phyloP scores from a whole-genome alignment of 2,888 invertebrate species.

The Leucophenga maculata region DNA sequence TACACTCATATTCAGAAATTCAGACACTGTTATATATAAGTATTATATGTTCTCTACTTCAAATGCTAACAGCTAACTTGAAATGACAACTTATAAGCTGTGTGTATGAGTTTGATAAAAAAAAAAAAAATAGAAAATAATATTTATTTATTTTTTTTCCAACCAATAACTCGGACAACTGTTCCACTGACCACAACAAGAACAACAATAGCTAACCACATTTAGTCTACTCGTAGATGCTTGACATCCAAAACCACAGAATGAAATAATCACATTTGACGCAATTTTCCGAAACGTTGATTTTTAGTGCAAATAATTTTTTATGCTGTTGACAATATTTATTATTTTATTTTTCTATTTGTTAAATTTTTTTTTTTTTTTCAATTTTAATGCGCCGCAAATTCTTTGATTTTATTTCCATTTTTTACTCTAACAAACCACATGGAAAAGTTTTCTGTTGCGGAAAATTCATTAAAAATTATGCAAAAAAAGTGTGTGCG shows the following conservation, averaged over 20 bases:
- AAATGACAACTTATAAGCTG: too few species aligned
- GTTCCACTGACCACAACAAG: constrained; percentile 29
- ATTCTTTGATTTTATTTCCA: not conserved
- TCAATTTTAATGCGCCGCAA: not conserved
- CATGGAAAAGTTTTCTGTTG: constrained; percentile 32
- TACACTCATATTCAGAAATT: too few species aligned
- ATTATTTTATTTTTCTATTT: not conserved
- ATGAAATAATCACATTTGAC: not conserved
- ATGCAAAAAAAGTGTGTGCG: constrained; percentile 54
- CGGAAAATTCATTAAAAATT: constrained; percentile 61
- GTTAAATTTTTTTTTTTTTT: not conserved
- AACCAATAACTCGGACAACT: constrained; percentile 17
- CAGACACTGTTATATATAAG: too few species aligned
- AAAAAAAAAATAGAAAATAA: too few species aligned
- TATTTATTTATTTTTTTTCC: too few species aligned
- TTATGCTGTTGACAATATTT: too few species aligned
- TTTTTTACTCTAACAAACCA: not conserved
- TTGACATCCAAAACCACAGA: too few species aligned
- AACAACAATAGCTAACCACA: too few species aligned
- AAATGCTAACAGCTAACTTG: too few species aligned
- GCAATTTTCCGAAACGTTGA: constrained; percentile 12
- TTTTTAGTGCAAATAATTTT: constrained; percentile 5
- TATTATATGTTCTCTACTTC: too few species aligned
- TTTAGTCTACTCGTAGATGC: too few species aligned
- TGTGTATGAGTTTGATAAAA: too few species aligned